These are phyloP conservation scores for Passer montanus DNA, from an alignment of 2,113 vertebrate genomes.

Conservation along the genomic window DNA sequence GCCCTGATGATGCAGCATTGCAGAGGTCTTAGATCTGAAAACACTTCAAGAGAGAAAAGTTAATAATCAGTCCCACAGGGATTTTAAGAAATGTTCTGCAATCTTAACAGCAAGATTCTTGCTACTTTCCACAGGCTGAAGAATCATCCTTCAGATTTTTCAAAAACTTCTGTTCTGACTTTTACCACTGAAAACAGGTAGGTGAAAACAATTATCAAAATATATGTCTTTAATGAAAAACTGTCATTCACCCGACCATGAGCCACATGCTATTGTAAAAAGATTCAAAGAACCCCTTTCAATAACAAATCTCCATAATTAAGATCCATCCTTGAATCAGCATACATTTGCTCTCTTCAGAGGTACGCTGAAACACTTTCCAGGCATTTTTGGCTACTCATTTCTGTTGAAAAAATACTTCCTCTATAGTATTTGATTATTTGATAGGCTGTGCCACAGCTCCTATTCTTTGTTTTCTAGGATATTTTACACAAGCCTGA, in stretches of 20 bases:
- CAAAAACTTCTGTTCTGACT: not conserved
- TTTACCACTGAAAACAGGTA: not conserved
- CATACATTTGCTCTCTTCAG: not conserved
- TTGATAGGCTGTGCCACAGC: not conserved
- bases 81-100: not conserved
- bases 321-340: not conserved
- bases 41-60: not conserved
- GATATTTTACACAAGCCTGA: not conserved
- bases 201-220: not conserved
- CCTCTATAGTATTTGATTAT: not conserved
- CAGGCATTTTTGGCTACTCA: not conserved
- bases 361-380: not conserved
- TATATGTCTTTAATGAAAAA: not conserved
- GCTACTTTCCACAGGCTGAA: not conserved
- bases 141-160: not conserved
- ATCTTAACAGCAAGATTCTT: not conserved
- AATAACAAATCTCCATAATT: not conserved
- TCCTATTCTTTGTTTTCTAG: not conserved
- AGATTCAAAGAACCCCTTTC: not conserved
- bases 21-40: not conserved
- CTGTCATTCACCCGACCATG: not conserved
- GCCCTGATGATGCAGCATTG: accelerated
- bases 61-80: not conserved
- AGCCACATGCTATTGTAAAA: not conserved
- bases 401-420: not conserved